Evolutionary conservation across 1,140 invertebrate genomes (phyloP), one percentile per base, ranked within the genome.

Genomic region (Tetramorium alpestre): DNA sequence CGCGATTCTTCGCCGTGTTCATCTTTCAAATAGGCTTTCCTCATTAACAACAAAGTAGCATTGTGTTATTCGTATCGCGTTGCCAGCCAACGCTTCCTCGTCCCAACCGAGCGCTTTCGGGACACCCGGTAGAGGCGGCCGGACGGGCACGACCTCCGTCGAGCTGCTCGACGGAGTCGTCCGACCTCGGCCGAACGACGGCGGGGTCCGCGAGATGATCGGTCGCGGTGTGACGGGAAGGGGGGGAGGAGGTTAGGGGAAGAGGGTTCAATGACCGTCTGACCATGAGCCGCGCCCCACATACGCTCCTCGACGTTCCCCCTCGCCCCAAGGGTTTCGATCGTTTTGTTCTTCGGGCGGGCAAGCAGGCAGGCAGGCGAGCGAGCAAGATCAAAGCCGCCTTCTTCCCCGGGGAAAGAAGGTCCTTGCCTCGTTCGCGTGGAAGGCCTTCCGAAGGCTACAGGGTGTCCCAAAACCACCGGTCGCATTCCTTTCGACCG

Each of bases 241-340:
- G 2, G 33, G 49, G 44, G 81, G 58, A 47, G 51, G 44, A 77
- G 60, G 73, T 70, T 51, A 77, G 28, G 91, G 85, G 84, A 84
- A 81, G 47, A 86, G 89, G 86, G 93, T 91, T 94, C 94, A 91
- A 92, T 94, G 94, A 94, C 94, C 93, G 93, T 93, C 93, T 94
- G 94, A 94, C 94, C 94, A 94, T 94, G 94, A 94, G 94, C 93
- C 93, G 93, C 94, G 93, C 94, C 94, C 94, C 92, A 92, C 91
- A 94, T 94, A 88, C 41, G 64, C 60, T 77, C 80, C 73, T 77
- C 69, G 25, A 47, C 62, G 11, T 77, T 75, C 64, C 58, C 56
- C 80, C 62, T 85, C 78, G 81, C 73, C 41, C 69, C 62, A 80
- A 70, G 44, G 86, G 65, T 90, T 90, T 90, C 80, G 88, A 86